phyloP scores from a whole-genome alignment of 2,888 invertebrate species.

The Melolontha melolontha region DNA sequence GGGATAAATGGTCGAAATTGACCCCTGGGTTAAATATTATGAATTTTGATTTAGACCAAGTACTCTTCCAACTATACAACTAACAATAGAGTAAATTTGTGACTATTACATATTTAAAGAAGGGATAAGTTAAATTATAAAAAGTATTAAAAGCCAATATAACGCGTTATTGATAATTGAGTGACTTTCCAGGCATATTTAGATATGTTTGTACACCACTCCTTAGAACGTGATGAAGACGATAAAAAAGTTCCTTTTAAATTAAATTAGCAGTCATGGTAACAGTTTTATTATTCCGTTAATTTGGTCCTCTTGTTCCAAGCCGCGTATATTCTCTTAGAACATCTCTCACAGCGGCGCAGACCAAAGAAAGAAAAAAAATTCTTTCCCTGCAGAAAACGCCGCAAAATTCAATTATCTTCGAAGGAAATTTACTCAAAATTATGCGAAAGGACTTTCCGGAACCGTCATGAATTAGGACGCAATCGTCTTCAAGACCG shows the following conservation, averaged over 20 bases:
- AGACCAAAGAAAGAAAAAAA: constrained; percentile 1
- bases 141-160: no score
- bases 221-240: not conserved
- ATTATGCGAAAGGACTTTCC: constrained; percentile 22
- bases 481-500: constrained; percentile 12
- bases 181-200: no score
- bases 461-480: constrained; percentile 25
- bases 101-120: no score
- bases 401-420: constrained; percentile 35
- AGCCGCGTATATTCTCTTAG: not conserved
- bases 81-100: no score
- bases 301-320: constrained; percentile 21
- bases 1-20: no score
- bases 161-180: no score
- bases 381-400: constrained; percentile 7
- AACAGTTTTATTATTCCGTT: constrained; percentile 18
- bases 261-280: constrained; percentile 11
- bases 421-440: constrained; percentile 12
- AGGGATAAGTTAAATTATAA: no score
- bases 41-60: no score
- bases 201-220: no score
- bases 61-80: no score
- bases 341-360: not conserved
- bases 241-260: not conserved
- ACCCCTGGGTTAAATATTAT: no score